Evolutionary conservation across 2,888 invertebrate species (phyloP).

Genomic region (Drosophila mercatorum): DNA sequence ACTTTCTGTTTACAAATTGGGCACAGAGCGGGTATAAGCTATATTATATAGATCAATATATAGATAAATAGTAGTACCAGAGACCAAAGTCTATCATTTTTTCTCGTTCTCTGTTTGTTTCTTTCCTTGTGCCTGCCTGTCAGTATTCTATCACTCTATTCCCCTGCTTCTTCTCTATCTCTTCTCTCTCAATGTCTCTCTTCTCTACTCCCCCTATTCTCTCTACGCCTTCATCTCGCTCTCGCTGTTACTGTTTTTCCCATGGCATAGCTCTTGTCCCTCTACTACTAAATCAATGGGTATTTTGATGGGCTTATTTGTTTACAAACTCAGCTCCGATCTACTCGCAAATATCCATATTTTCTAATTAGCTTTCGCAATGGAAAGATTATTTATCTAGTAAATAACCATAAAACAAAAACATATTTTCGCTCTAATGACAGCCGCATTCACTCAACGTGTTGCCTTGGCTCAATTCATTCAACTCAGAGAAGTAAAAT

Average conservation of each 20-base stretch:
- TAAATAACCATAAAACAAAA: background rate
- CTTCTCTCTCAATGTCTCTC: background rate
- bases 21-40: no score
- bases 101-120: background rate
- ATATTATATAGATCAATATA: background rate
- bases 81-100: no score
- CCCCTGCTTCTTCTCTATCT: no score
- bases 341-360: background rate
- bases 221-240: background rate
- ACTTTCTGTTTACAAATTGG: background rate
- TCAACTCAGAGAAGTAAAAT: conserved; percentile 47
- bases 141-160: background rate
- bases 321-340: no score
- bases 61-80: no score
- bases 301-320: no score
- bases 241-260: no score
- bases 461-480: conserved; percentile 64
- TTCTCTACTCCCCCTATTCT: background rate
- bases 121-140: no score
- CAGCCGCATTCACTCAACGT: conserved; percentile 1
- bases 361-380: background rate
- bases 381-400: no score
- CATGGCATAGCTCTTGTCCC: no score
- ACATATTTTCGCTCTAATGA: background rate
- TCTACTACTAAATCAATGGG: background rate